These are phyloP conservation scores for Tenthredo notha DNA, from an alignment of 2,888 invertebrate genomes.

Conservation along the genomic window DNA sequence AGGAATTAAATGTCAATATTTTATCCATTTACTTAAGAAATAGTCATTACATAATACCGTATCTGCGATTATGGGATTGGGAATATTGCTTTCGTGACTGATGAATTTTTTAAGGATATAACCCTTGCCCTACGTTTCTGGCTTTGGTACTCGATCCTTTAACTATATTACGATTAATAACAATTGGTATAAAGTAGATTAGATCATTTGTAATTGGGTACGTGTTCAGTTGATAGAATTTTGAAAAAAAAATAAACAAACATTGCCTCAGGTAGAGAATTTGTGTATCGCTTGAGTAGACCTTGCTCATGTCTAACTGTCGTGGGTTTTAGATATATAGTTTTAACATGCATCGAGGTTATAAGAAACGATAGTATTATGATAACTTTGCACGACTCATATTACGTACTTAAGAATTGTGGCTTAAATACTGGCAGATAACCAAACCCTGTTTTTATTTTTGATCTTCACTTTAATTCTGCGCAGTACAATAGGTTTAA, in stretches of 20 bases:
- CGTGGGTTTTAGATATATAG: not conserved
- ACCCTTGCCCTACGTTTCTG: not conserved
- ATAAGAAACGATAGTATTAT: not conserved
- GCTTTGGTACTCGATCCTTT: not conserved
- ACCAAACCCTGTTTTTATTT: not conserved
- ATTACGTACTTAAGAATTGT: not conserved
- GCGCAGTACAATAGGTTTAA: not conserved
- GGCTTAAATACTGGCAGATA: not conserved
- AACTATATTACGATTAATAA: not conserved
- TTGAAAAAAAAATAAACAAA: not conserved
- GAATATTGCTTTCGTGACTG: constrained; percentile 11
- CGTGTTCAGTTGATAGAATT: not conserved
- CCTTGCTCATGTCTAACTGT: not conserved
- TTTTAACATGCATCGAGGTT: constrained; percentile 14
- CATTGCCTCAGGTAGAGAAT: not conserved
- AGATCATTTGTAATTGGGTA: not conserved
- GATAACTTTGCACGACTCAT: constrained; percentile 11
- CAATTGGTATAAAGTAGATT: not conserved
- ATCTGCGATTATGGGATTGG: not conserved
- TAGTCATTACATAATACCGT: not conserved
- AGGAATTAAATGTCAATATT: not conserved
- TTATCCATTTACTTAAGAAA: not conserved
- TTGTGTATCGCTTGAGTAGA: constrained; percentile 3
- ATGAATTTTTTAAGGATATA: not conserved
- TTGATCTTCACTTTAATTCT: not conserved